phyloP scores from a whole-genome alignment of 2,113 vertebrate genomes.

The Pangasianodon hypophthalmus region DNA sequence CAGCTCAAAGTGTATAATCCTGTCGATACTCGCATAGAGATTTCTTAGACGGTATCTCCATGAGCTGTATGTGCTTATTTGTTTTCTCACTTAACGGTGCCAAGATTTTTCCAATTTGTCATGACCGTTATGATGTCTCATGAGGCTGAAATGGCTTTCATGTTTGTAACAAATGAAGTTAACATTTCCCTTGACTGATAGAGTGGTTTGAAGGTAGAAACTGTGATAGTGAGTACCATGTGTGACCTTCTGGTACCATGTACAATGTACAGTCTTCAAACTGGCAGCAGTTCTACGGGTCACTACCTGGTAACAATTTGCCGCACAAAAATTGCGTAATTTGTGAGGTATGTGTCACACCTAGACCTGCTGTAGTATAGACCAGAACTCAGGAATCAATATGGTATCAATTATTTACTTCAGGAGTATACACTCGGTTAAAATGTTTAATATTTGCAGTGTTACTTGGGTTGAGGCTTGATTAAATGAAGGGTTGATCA shows the following conservation, averaged over 20 bases:
- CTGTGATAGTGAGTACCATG: constrained; percentile 38
- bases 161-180: constrained; percentile 19
- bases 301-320: constrained; percentile 43
- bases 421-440: background rate
- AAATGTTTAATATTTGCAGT: background rate
- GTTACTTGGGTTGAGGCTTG: background rate
- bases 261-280: constrained; percentile 39
- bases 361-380: background rate
- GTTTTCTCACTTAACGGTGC: constrained; percentile 5
- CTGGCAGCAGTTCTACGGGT: constrained; percentile 41
- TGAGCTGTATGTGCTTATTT: constrained; percentile 1
- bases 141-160: constrained; percentile 3
- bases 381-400: background rate
- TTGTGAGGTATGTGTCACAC: constrained; percentile 31
- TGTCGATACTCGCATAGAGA: background rate
- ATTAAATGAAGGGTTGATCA: background rate
- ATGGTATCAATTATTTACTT: constrained; percentile 3
- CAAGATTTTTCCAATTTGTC: constrained; percentile 13
- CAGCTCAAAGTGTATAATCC: background rate
- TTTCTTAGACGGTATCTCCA: background rate
- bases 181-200: background rate
- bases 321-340: constrained; percentile 26
- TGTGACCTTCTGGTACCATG: constrained; percentile 37
- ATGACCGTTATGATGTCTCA: background rate
- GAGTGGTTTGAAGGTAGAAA: background rate